These are phyloP conservation scores for Bradypodion pumilum DNA, from an alignment of 2,797 vertebrate genomes.

Conservation along the genomic window DNA sequence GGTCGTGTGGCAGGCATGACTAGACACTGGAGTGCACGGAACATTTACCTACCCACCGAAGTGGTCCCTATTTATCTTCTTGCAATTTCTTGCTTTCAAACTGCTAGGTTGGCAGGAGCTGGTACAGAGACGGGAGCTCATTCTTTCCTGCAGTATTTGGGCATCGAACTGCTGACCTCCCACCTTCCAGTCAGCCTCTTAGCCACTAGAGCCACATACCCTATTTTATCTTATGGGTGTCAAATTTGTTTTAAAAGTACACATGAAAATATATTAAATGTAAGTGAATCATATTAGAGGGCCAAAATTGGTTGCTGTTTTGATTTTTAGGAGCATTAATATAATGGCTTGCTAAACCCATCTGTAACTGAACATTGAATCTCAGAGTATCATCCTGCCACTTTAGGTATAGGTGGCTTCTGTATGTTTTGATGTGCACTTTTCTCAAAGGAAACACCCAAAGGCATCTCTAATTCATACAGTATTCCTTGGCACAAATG, in stretches of 20 bases:
- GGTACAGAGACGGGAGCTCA: no score
- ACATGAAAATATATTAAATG: not conserved
- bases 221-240: not conserved
- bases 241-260: not conserved
- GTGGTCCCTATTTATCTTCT: no score
- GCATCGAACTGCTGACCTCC: no score
- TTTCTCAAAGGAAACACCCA: not conserved
- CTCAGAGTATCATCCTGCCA: not conserved
- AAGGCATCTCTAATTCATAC: not conserved
- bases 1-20: no score
- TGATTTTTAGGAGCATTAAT: not conserved
- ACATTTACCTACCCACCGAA: no score
- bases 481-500: not conserved
- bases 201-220: no score
- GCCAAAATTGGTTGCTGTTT: not conserved
- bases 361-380: not conserved
- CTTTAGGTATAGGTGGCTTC: not conserved
- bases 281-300: not conserved
- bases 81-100: no score
- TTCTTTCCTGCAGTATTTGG: no score
- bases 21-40: no score
- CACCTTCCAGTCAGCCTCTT: no score
- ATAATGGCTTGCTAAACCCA: not conserved
- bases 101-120: no score
- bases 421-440: not conserved